Evolutionary conservation across 2,888 invertebrate species (phyloP).

Genomic region (Epistrophe eligans): DNA sequence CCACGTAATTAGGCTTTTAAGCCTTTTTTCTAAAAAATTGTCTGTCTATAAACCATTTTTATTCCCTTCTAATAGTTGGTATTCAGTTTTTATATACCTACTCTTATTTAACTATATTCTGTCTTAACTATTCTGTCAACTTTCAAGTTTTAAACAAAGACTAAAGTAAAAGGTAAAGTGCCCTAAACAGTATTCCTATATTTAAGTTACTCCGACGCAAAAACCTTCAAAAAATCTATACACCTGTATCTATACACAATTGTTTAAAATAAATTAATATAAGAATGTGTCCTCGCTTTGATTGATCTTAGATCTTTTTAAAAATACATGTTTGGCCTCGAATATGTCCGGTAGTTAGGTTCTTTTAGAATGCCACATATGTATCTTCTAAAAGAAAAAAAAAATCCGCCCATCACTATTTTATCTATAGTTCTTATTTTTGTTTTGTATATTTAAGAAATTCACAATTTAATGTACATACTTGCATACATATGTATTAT

Average conservation of each 20-base stretch:
- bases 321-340: constrained; percentile 6
- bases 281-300: constrained; percentile 53
- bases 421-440: not conserved
- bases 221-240: constrained; percentile 1
- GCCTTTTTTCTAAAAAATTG: too few species aligned
- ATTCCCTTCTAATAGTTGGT: too few species aligned
- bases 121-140: not conserved
- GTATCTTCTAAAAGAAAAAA: not conserved
- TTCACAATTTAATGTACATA: not conserved
- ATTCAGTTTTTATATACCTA: not conserved
- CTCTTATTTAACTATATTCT: not conserved
- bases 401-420: constrained; percentile 7
- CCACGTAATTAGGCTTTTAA: too few species aligned
- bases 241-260: constrained; percentile 5
- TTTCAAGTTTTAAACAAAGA: not conserved
- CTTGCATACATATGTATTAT: not conserved
- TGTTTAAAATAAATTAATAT: not conserved
- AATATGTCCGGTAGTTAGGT: constrained; percentile 35
- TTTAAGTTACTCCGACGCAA: not conserved
- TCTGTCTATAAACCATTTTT: too few species aligned
- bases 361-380: not conserved
- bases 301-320: constrained; percentile 26
- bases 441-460: not conserved
- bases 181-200: not conserved
- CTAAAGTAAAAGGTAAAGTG: not conserved